Evolutionary conservation across 2,797 vertebrate species (phyloP).

Genomic region (Manis crassicaudata): DNA sequence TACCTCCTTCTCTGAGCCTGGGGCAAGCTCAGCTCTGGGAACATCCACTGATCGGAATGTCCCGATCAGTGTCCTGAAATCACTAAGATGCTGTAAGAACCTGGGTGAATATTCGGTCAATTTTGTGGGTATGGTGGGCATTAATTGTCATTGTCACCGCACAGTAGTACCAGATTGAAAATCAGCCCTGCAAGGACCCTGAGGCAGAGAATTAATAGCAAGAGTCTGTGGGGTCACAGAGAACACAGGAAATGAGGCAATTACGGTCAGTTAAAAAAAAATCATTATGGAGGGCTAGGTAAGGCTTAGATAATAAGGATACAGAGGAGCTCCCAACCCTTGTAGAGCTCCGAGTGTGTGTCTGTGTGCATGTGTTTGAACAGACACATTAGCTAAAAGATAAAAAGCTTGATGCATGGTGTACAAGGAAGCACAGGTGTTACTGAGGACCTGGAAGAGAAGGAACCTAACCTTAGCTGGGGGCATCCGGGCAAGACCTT

Average conservation of each 20-base stretch:
- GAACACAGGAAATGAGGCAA: slow-evolving; percentile 8
- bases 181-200: not conserved
- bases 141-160: not conserved
- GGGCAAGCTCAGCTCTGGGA: not conserved
- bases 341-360: not conserved
- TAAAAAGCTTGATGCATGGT: not conserved
- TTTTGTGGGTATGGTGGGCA: not conserved
- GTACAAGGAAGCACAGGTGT: not conserved
- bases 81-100: not conserved
- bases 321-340: not conserved
- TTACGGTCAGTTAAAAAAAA: not conserved
- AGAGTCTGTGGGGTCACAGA: not conserved
- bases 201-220: not conserved
- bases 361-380: too few relatives aligned
- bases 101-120: not conserved
- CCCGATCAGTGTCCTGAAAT: not conserved
- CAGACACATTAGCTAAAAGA: not conserved
- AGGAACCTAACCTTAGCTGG: not conserved
- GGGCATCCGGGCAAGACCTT: not conserved
- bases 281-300: not conserved
- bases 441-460: not conserved
- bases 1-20: not conserved
- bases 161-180: not conserved
- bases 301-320: not conserved
- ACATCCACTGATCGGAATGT: not conserved